These are phyloP conservation scores for Xiphophorus couchianus DNA, from an alignment of 2,113 vertebrate species.

Conservation along the genomic window DNA sequence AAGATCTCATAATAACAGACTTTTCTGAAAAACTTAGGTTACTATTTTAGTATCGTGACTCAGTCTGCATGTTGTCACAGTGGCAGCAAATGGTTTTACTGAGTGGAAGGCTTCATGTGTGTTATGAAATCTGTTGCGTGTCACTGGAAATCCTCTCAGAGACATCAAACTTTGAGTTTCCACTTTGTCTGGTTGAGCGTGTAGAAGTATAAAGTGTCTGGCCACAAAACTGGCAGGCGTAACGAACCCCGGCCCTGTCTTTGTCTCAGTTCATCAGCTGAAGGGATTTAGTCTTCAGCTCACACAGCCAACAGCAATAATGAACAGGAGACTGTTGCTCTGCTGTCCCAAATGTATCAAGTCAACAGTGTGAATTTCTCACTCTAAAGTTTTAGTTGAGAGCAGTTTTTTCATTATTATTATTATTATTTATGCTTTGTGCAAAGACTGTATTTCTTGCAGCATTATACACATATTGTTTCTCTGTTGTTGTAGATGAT, in stretches of 20 bases:
- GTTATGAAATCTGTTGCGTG: conserved; percentile 26
- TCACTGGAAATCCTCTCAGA: conserved; percentile 11
- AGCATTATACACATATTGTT: background rate
- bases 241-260: conserved; percentile 11
- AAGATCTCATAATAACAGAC: background rate
- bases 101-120: background rate
- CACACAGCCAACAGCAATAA: conserved; percentile 47
- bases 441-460: too few species aligned
- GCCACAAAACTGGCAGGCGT: conserved; percentile 45
- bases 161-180: conserved; percentile 7
- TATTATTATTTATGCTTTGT: background rate
- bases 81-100: too few species aligned
- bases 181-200: conserved; percentile 20
- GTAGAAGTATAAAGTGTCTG: conserved; percentile 27
- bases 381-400: conserved; percentile 43
- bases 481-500: background rate
- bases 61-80: background rate
- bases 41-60: background rate
- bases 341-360: conserved; percentile 36
- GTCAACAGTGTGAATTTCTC: conserved; percentile 54
- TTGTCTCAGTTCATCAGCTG: conserved; percentile 45
- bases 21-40: background rate
- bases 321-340: conserved; percentile 51
- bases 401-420: conserved; percentile 32
- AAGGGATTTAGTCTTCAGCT: conserved; percentile 51